Conservation (phyloP, 2,113 vertebrate genomes). For the Macroglossus sobrinus region DNA sequence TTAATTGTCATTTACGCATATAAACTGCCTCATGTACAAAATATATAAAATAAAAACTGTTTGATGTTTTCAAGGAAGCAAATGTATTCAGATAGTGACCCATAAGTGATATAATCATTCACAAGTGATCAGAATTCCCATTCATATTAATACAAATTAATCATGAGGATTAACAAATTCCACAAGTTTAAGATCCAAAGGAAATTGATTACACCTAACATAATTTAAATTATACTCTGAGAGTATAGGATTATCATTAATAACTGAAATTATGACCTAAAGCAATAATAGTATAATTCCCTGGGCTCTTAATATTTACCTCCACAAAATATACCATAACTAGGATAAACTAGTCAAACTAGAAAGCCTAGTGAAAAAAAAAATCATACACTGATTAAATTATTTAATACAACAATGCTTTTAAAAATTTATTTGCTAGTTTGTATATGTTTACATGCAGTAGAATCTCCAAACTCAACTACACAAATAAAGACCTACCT, state of each 20-base stretch:
- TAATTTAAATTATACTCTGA: constrained; percentile 18
- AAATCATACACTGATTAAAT: background rate
- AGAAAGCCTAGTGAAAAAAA: background rate
- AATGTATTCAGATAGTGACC: background rate
- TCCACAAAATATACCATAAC: background rate
- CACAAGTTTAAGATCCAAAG: background rate
- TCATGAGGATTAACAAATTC: background rate
- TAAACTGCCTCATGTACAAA: background rate
- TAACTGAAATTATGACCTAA: constrained; percentile 41
- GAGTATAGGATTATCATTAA: background rate
- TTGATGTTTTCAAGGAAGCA: constrained; percentile 28
- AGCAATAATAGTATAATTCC: background rate
- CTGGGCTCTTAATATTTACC: background rate
- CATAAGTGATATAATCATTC: constrained; percentile 13
- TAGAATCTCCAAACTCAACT: background rate
- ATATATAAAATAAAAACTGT: background rate
- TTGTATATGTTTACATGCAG: background rate
- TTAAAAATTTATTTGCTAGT: background rate
- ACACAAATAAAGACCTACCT: background rate
- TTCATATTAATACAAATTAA: constrained; percentile 49
- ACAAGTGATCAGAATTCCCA: constrained; percentile 22
- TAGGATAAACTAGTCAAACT: background rate
- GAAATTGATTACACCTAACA: constrained; percentile 36
- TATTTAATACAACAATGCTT: background rate
- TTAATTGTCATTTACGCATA: background rate